Evolutionary conservation across 2,797 vertebrate species (phyloP).

Genomic region (Heterohyrax brucei): DNA sequence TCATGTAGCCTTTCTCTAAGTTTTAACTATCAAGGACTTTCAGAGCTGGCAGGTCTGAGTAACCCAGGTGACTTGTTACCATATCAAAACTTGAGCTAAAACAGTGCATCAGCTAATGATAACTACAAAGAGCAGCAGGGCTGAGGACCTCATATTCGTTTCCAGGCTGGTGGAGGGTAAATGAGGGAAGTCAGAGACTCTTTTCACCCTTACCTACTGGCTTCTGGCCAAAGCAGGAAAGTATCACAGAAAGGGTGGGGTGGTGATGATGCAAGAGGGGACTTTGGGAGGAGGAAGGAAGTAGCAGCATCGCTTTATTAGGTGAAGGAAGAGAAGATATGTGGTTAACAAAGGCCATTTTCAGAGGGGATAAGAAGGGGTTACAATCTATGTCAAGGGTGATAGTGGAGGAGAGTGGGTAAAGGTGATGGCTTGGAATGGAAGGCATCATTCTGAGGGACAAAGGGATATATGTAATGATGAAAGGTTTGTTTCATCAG

Average conservation of each 20-base stretch:
- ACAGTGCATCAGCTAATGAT: slow-evolving; percentile 19
- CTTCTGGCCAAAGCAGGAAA: slow-evolving; percentile 83
- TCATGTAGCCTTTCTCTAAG: neutral
- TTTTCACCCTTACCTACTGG: slow-evolving; percentile 83
- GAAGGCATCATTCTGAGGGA: slow-evolving; percentile 74
- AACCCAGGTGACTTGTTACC: slow-evolving; percentile 87
- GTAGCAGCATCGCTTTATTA: slow-evolving; percentile 90
- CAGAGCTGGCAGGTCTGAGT: slow-evolving; percentile 82
- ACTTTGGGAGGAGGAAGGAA: slow-evolving; percentile 75
- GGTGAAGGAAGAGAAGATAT: slow-evolving; percentile 82
- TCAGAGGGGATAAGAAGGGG: slow-evolving; percentile 83
- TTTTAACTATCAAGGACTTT: neutral
- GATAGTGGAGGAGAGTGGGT: slow-evolving; percentile 69
- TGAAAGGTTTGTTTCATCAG: too few relatives aligned
- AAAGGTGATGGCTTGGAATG: slow-evolving; percentile 83
- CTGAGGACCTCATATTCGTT: slow-evolving; percentile 76
- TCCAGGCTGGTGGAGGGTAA: slow-evolving; percentile 86
- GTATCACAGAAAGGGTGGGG: slow-evolving; percentile 64
- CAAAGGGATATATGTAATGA: too few relatives aligned
- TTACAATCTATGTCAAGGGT: slow-evolving; percentile 90
- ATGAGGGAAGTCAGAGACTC: slow-evolving; percentile 84
- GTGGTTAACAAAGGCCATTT: slow-evolving; percentile 87
- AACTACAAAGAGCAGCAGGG: slow-evolving; percentile 56
- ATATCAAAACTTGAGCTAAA: slow-evolving; percentile 87
- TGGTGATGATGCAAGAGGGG: neutral